These are phyloP conservation scores for Thalassoma bifasciatum DNA, from an alignment of 2,113 vertebrate genomes.

Conservation along the genomic window DNA sequence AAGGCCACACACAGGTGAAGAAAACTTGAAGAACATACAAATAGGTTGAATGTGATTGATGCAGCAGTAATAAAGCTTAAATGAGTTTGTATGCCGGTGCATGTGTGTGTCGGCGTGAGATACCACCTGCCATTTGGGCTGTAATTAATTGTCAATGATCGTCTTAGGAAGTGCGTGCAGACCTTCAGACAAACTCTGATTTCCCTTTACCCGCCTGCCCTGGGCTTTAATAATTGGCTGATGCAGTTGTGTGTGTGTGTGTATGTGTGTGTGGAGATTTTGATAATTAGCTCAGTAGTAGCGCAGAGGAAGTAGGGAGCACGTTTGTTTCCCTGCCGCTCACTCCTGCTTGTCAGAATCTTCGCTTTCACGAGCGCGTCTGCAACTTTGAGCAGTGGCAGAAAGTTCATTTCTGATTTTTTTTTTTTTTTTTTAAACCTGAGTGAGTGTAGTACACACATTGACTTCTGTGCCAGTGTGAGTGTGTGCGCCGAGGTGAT, in stretches of 20 bases:
- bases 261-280: conserved; percentile 34
- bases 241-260: conserved; percentile 11
- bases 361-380: conserved; percentile 10
- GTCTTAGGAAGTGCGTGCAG: conserved; percentile 43
- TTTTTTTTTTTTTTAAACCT: background rate
- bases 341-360: background rate
- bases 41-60: background rate
- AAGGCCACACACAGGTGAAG: background rate
- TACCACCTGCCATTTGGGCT: conserved; percentile 31
- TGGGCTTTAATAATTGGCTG: conserved; percentile 37
- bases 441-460: conserved; percentile 1
- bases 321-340: background rate
- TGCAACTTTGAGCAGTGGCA: background rate
- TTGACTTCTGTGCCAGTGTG: background rate
- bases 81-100: background rate
- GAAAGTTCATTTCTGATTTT: conserved; percentile 12
- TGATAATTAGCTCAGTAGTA: conserved; percentile 60
- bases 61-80: conserved; percentile 4
- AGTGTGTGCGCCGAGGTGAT: conserved; percentile 70
- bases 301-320: conserved; percentile 16
- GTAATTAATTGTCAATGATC: conserved; percentile 56
- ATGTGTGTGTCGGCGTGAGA: conserved; percentile 11
- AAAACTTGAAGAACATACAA: background rate
- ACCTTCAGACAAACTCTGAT: conserved; percentile 49
- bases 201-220: conserved; percentile 37